phyloP scores from a whole-genome alignment of 2,888 invertebrate genomes.

The Heliconius hortense region DNA sequence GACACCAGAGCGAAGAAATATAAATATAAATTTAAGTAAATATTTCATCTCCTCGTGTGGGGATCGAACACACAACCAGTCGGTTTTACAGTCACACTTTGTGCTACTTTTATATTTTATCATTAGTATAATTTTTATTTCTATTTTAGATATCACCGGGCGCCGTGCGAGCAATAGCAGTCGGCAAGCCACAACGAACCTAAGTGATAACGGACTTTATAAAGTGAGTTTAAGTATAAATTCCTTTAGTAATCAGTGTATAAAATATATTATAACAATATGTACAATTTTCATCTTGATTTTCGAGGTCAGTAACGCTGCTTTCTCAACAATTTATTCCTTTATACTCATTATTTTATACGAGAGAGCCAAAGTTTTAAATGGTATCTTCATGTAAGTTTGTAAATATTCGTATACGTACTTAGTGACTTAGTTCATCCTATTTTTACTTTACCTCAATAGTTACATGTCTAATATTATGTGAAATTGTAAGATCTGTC shows the following conservation, averaged over 20 bases:
- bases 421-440: slow-evolving; percentile 63
- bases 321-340: slow-evolving; percentile 55
- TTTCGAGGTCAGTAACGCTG: slow-evolving; percentile 60
- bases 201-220: slow-evolving; percentile 71
- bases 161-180: slow-evolving; percentile 74
- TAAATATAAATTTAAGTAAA: too few relatives aligned
- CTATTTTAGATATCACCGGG: slow-evolving; percentile 74
- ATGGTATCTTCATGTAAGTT: slow-evolving; percentile 58
- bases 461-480: slow-evolving; percentile 41
- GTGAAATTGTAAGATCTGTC: slow-evolving; percentile 6
- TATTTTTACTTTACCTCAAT: slow-evolving; percentile 71
- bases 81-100: too few relatives aligned
- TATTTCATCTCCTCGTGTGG: too few relatives aligned
- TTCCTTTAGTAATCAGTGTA: slow-evolving; percentile 60
- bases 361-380: slow-evolving; percentile 74
- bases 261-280: slow-evolving; percentile 59
- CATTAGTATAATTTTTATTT: slow-evolving; percentile 17
- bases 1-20: too few relatives aligned
- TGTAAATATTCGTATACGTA: slow-evolving; percentile 55
- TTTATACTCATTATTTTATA: slow-evolving; percentile 72
- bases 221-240: slow-evolving; percentile 53
- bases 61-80: too few relatives aligned
- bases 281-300: slow-evolving; percentile 58
- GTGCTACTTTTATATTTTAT: too few relatives aligned
- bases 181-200: slow-evolving; percentile 75